Conservation (phyloP, 2,888 invertebrate genomes). For the Lamellibrachia satsuma region DNA sequence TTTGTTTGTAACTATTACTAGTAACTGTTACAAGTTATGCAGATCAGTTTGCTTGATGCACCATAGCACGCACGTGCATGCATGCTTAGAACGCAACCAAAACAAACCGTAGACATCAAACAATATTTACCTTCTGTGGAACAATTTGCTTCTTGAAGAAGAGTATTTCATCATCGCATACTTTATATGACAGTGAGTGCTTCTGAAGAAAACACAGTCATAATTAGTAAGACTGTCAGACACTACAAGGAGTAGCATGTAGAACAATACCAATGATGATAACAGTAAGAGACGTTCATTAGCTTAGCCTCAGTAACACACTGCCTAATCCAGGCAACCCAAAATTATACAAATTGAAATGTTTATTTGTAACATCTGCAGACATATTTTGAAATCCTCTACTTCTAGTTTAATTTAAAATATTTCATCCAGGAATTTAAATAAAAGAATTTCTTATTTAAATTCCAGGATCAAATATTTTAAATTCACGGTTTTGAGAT, state of each 20-base stretch:
- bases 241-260: background rate
- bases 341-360: too few species aligned
- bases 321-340: too few species aligned
- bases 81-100: background rate
- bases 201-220: constrained; percentile 34
- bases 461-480: background rate
- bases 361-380: too few species aligned
- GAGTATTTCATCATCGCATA: constrained; percentile 92
- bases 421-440: too few species aligned
- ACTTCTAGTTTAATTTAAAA: too few species aligned
- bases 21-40: too few species aligned
- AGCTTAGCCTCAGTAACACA: too few species aligned
- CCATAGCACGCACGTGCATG: background rate
- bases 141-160: constrained; percentile 75
- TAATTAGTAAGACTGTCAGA: background rate
- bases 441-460: background rate
- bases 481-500: background rate
- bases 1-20: too few species aligned
- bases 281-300: background rate
- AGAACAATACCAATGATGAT: background rate
- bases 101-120: constrained; percentile 8
- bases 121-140: constrained; percentile 65
- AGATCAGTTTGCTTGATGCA: too few species aligned
- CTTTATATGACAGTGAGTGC: constrained; percentile 61
- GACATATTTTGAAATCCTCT: constrained; percentile 18